These are phyloP conservation scores for Macaria liturata DNA, from an alignment of 2,888 invertebrate genomes.

Conservation along the genomic window DNA sequence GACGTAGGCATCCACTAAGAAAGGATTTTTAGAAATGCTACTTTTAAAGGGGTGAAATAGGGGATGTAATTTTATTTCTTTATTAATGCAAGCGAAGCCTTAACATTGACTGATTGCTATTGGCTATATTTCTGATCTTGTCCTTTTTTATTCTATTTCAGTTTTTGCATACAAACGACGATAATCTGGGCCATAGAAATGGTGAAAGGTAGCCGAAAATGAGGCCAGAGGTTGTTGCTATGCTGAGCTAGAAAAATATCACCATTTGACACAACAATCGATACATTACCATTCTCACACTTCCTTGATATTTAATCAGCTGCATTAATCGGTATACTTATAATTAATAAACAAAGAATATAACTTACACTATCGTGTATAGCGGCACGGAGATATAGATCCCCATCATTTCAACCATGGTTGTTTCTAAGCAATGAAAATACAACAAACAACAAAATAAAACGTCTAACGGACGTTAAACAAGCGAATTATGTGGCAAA, in stretches of 20 bases:
- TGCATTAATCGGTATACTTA: neutral
- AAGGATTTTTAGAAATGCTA: too few relatives aligned
- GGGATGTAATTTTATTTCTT: too few relatives aligned
- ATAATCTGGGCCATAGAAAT: constrained; percentile 11
- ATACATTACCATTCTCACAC: too few relatives aligned
- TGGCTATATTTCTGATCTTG: too few relatives aligned
- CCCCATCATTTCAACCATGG: constrained; percentile 53
- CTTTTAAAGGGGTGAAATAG: too few relatives aligned
- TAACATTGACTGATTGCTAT: too few relatives aligned
- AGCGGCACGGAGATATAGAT: constrained; percentile 56
- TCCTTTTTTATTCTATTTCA: neutral
- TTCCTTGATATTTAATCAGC: constrained; percentile 2
- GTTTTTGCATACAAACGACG: neutral
- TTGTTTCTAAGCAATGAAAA: constrained; percentile 27
- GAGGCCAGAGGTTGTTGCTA: constrained; percentile 2
- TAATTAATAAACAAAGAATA: constrained; percentile 10
- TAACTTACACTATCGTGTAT: constrained; percentile 60
- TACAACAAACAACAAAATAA: constrained; percentile 29
- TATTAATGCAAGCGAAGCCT: too few relatives aligned
- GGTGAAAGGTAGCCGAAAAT: constrained; percentile 8
- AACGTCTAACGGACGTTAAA: neutral
- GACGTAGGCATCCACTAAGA: too few relatives aligned
- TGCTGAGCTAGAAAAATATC: neutral
- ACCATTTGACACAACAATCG: too few relatives aligned
- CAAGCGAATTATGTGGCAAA: constrained; percentile 4